Conservation (phyloP, 2,797 vertebrate species). For the Tarsius wallacei region DNA sequence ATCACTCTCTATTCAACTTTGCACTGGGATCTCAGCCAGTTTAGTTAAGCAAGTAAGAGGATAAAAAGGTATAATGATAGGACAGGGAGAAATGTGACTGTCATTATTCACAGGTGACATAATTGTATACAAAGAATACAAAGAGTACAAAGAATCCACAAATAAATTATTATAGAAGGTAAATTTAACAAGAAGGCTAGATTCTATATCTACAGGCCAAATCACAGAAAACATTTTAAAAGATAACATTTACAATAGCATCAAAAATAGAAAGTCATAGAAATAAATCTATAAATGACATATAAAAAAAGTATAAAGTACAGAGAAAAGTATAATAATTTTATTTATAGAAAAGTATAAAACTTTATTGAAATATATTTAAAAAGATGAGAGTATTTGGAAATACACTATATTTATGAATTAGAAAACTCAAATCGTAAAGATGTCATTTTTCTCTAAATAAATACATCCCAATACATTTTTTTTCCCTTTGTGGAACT, state of each 20-base stretch:
- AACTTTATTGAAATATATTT: background rate
- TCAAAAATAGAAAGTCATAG: background rate
- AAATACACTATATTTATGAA: background rate
- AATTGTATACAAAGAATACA: accelerated
- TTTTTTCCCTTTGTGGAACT: too few relatives aligned
- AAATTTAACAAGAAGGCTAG: background rate
- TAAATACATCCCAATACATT: background rate
- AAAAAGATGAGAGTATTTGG: background rate
- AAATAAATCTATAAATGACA: background rate
- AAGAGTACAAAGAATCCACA: background rate
- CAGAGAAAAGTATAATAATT: background rate
- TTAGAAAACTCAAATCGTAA: background rate
- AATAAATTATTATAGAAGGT: too few relatives aligned
- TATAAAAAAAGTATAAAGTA: background rate
- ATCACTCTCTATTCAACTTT: accelerated
- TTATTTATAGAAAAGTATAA: background rate
- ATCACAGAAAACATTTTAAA: too few relatives aligned
- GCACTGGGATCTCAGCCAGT: background rate
- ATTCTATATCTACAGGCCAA: background rate
- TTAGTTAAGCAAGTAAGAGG: background rate
- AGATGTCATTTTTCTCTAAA: background rate
- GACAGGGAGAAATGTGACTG: background rate
- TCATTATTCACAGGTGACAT: background rate
- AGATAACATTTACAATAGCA: too few relatives aligned
- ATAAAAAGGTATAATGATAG: accelerated